Evolutionary conservation across 2,797 vertebrate species (phyloP).

Genomic region (Chloroceryle inda): DNA sequence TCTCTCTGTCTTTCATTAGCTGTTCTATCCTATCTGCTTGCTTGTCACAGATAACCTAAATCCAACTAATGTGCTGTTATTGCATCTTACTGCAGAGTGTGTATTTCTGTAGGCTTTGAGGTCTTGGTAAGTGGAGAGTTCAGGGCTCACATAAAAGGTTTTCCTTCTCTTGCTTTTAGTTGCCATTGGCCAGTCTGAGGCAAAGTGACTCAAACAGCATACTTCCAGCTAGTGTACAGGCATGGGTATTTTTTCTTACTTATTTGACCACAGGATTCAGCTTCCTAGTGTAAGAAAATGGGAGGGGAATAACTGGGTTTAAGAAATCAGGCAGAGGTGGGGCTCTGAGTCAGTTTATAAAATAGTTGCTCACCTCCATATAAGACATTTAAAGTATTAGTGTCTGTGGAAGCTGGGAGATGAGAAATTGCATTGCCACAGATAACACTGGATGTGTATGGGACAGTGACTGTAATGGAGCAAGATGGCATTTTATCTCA

Average conservation of each 20-base stretch:
- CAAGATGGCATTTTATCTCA: neutral
- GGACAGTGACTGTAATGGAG: neutral
- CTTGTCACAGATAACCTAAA: neutral
- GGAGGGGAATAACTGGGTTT: slow-evolving; percentile 42
- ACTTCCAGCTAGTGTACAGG: neutral
- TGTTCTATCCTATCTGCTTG: neutral
- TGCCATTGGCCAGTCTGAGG: neutral
- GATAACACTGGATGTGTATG: neutral
- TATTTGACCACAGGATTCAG: neutral
- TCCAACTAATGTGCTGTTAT: neutral
- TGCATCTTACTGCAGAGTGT: neutral
- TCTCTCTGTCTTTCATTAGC: neutral
- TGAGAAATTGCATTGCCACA: slow-evolving; percentile 1
- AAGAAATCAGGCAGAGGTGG: slow-evolving; percentile 67
- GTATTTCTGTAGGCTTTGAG: neutral
- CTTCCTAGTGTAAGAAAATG: slow-evolving; percentile 24
- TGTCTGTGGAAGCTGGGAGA: neutral
- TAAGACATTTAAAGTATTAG: slow-evolving; percentile 9
- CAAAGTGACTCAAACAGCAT: neutral
- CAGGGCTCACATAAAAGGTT: neutral
- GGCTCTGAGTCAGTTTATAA: slow-evolving; percentile 75
- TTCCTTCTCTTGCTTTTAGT: neutral
- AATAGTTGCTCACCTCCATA: slow-evolving; percentile 25
- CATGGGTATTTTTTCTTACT: neutral
- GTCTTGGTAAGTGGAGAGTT: neutral